Conservation (phyloP, 2,888 invertebrate genomes). For the Oligia latruncula region DNA sequence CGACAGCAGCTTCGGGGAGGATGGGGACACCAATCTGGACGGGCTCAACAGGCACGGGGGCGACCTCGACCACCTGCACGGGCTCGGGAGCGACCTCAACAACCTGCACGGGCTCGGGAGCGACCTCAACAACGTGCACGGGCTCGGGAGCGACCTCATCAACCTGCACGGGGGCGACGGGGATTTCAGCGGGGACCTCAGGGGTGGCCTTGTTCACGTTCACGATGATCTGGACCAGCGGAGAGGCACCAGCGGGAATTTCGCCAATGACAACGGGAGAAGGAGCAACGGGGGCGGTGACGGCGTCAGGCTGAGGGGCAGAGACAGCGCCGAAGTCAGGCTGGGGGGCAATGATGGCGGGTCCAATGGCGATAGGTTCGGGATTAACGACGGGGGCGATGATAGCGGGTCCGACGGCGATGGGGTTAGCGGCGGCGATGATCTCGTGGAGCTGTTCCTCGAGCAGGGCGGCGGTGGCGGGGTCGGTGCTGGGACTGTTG, state of each 20-base stretch:
- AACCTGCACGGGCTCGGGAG: constrained; percentile 38
- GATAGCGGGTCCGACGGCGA: constrained; percentile 65
- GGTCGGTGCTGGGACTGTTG: constrained; percentile 78
- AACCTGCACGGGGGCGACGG: constrained; percentile 29
- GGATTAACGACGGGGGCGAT: constrained; percentile 47
- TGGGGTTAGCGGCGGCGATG: constrained; percentile 60
- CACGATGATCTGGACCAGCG: constrained; percentile 73
- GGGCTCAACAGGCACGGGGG: constrained; percentile 63
- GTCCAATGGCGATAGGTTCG: constrained; percentile 60
- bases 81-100: constrained; percentile 39
- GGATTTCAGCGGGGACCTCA: constrained; percentile 33
- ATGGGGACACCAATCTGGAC: constrained; percentile 62
- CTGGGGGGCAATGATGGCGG: constrained; percentile 60
- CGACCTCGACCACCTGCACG: constrained; percentile 32
- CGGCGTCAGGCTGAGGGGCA: constrained; percentile 15
- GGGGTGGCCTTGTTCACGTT: constrained; percentile 67
- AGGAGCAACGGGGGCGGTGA: constrained; percentile 32
- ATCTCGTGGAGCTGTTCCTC: constrained; percentile 71
- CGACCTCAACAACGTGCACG: constrained; percentile 43
- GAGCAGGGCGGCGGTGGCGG: constrained; percentile 74
- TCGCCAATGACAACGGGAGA: constrained; percentile 53
- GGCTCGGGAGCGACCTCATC: not conserved
- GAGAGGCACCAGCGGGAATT: constrained; percentile 48
- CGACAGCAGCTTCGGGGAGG: constrained; percentile 63
- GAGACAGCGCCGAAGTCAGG: not conserved